Evolutionary conservation across 2,888 invertebrate genomes (phyloP), one percentile per base, ranked within the genome.

Genomic region (Camptogramma bilineatum): DNA sequence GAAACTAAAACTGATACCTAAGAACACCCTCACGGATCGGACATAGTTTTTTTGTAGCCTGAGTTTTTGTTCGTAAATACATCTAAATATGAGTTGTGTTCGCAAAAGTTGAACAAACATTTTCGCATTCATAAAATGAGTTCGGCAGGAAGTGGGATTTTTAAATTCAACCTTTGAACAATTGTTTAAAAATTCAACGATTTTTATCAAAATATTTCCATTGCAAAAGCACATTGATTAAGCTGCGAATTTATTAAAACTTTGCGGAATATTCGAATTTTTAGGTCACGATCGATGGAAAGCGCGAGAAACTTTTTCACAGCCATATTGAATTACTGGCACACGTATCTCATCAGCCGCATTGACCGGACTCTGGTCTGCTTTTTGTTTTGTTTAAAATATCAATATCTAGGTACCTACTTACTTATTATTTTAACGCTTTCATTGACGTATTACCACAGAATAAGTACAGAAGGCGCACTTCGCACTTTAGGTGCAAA

Each of bases 141-240:
- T 39, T 39, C 2, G 4, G 13, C 34, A 13, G 34, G 34, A 39
- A 39, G 10, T 39, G 34, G 34, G 13, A 39, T 39, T 39, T 39
- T 39, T 2, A 28, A 39, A 39, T 39, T 39, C 34, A 39, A 39
- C 34, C 34, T 39, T 39, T 39, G 34, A 39, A 39, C 34, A 39
- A 39, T 13, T 13, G 34, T 39, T 39, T 39, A 39, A 39, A 39
- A 39, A 39, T 39, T 13, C 34, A 39, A 39, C 34, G 13, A 13
- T 39, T 28, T 51, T 28, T 28, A 24, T 51, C 21, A 16, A 31
- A 50, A 50, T 56, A 31, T 24, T 17, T 24, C 28, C 19, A 47
- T 52, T 55, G 52, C 34, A 56, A 62, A 66, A 62, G 55, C 55
- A 63, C 28, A 39, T 39, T 39, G 34, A 39, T 39, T 39, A 39